These are phyloP conservation scores for Mesocentrotus franciscanus DNA, from an alignment of 53 echinoderm and acorn worm genomes.

Conservation along the genomic window DNA sequence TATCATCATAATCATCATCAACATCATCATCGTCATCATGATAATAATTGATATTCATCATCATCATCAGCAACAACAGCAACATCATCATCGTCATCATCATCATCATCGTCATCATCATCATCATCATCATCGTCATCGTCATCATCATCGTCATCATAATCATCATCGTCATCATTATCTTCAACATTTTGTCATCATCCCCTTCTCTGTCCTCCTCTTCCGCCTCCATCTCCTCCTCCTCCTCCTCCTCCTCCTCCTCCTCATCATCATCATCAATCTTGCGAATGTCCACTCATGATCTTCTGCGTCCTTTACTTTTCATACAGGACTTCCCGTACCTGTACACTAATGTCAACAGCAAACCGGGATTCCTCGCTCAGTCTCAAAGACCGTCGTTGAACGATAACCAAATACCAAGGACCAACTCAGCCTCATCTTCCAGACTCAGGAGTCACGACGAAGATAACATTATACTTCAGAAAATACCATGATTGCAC, in stretches of 20 bases:
- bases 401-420: background rate
- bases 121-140: background rate
- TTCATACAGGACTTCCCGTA: constrained; percentile 49
- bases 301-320: background rate
- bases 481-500: background rate
- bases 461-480: background rate
- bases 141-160: background rate
- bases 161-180: background rate
- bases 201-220: background rate
- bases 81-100: background rate
- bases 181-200: background rate
- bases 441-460: background rate
- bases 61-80: background rate
- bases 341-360: constrained; percentile 54
- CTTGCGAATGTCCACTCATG: background rate
- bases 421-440: background rate
- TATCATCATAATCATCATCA: background rate
- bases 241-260: no score
- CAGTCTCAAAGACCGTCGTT: background rate
- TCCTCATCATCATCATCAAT: background rate
- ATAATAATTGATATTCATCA: background rate
- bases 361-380: constrained; percentile 1
- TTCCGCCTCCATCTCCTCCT: background rate
- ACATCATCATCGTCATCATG: background rate
- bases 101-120: background rate